These are phyloP conservation scores for Troides oblongomaculatus DNA, from an alignment of 2,888 invertebrate genomes.

Conservation along the genomic window DNA sequence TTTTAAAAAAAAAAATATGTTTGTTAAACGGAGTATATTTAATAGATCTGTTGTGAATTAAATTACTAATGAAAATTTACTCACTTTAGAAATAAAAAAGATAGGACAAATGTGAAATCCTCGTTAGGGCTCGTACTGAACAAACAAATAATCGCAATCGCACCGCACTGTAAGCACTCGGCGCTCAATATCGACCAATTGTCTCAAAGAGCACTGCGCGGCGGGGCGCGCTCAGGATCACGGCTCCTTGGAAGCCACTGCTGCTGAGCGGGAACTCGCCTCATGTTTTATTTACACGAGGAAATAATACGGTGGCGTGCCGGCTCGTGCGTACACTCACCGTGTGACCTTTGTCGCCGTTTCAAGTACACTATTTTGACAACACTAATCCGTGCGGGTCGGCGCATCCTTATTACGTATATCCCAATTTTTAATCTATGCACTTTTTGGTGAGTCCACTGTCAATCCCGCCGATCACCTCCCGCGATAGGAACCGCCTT, in stretches of 20 bases:
- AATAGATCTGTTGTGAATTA: not conserved
- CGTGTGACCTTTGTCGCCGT: constrained; percentile 40
- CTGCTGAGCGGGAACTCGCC: constrained; percentile 16
- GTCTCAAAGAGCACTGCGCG: constrained; percentile 14
- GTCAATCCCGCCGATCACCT: not conserved
- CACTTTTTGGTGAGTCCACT: not conserved
- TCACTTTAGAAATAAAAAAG: not conserved
- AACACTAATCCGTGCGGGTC: constrained; percentile 1
- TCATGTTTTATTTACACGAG: constrained; percentile 37
- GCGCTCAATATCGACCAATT: constrained; percentile 8
- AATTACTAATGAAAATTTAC: constrained; percentile 9
- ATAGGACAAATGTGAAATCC: not conserved
- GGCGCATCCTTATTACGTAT: constrained; percentile 1
- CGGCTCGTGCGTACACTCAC: constrained; percentile 20
- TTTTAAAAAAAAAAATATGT: too few species aligned
- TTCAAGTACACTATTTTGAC: constrained; percentile 37
- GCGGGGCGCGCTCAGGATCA: constrained; percentile 26
- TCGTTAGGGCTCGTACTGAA: not conserved
- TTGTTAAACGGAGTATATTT: too few species aligned
- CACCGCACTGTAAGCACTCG: constrained; percentile 18
- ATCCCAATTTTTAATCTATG: not conserved
- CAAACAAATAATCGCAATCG: constrained; percentile 27
- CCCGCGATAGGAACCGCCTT: not conserved
- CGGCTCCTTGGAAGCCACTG: constrained; percentile 29
- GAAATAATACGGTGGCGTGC: constrained; percentile 29